A percentile compares a stretch with the other conserved stretches of the same genome.
These are phyloP conservation scores for Polydrusus pterygomalis DNA, from an alignment of 2,888 invertebrate species.

Conservation along the genomic window DNA sequence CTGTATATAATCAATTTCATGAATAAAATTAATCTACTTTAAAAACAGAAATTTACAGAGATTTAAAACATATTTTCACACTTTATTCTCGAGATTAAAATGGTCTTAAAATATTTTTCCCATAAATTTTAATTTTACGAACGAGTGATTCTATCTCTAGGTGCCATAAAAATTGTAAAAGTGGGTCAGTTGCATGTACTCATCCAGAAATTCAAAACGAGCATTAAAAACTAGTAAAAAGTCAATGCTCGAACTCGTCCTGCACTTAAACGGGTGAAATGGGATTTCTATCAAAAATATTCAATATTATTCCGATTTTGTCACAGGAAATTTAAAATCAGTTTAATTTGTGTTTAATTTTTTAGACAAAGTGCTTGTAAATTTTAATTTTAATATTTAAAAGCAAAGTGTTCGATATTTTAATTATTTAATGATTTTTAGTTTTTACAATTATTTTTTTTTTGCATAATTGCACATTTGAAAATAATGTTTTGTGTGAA, in stretches of 20 bases:
- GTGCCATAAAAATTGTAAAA: slow-evolving; percentile 18
- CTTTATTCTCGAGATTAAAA: slow-evolving; percentile 10
- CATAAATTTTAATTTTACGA: slow-evolving; percentile 29
- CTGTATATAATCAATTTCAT: not conserved
- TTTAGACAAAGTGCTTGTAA: no score
- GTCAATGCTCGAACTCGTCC: no score
- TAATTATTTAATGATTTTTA: no score
- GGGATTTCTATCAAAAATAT: no score
- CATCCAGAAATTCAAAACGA: slow-evolving; percentile 11
- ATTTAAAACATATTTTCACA: slow-evolving; percentile 6
- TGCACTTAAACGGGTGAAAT: no score
- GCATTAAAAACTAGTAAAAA: slow-evolving; percentile 11
- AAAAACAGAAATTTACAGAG: not conserved
- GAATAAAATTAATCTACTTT: not conserved
- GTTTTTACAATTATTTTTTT: no score
- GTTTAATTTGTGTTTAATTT: no score
- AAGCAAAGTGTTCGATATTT: no score
- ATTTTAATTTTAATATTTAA: no score
- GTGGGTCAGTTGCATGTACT: slow-evolving; percentile 11
- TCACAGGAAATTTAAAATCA: not conserved
- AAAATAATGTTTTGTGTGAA: no score
- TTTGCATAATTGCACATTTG: no score
- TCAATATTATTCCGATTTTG: not conserved
- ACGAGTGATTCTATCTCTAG: slow-evolving; percentile 17
- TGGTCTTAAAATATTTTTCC: slow-evolving; percentile 5